phyloP scores from a whole-genome alignment of 2,888 invertebrate species.

The Cantharis lateralis region DNA sequence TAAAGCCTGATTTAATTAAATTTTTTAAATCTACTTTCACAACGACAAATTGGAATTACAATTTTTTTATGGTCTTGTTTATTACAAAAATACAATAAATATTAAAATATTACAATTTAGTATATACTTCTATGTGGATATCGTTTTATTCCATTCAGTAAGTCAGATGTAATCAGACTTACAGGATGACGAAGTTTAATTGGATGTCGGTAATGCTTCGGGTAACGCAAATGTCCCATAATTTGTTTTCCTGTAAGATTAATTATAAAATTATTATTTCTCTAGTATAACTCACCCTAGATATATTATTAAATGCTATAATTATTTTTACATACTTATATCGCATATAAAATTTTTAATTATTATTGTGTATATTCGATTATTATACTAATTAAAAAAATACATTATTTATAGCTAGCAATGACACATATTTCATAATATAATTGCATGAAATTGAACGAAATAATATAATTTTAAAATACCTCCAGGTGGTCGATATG shows the following conservation, averaged over 20 bases:
- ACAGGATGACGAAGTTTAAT: constrained; percentile 46
- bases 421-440: neutral
- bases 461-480: constrained; percentile 9
- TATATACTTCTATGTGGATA: neutral
- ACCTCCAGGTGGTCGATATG: constrained; percentile 56
- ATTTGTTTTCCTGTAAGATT: neutral
- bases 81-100: neutral
- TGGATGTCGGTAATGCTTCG: constrained; percentile 45
- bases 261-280: neutral
- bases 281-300: too few relatives aligned
- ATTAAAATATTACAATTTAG: neutral
- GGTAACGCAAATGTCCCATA: constrained; percentile 40
- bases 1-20: neutral
- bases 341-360: too few relatives aligned
- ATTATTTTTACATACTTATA: too few relatives aligned
- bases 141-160: constrained; percentile 34
- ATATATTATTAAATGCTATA: too few relatives aligned
- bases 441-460: neutral
- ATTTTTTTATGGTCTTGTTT: neutral
- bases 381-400: neutral
- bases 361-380: neutral
- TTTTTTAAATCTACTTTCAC: neutral
- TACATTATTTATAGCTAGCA: neutral
- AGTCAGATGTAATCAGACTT: constrained; percentile 45
- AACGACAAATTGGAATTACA: neutral